Conservation (phyloP, 2,797 vertebrate species). For the Leucoraja ocellata region DNA sequence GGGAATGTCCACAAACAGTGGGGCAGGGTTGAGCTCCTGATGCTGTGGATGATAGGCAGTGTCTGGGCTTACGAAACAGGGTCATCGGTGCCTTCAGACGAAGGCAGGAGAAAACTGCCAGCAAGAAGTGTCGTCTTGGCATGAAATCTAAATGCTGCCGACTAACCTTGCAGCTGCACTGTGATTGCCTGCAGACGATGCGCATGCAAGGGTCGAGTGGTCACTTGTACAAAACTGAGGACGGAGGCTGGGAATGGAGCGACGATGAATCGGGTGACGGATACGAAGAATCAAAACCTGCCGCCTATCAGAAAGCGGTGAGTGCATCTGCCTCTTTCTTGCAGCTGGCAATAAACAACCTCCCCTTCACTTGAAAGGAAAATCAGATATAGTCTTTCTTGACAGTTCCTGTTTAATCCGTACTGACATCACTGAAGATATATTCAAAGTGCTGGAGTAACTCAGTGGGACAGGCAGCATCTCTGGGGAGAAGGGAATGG, state of each 20-base stretch:
- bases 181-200: conserved; percentile 16
- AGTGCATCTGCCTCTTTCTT: not conserved
- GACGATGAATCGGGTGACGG: conserved; percentile 38
- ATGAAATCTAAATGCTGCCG: not conserved
- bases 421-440: not conserved
- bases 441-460: no score
- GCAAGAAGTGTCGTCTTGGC: not conserved
- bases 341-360: not conserved
- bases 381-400: not conserved
- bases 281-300: conserved; percentile 18
- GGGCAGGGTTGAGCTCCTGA: not conserved
- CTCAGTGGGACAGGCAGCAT: no score
- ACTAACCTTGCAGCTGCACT: not conserved
- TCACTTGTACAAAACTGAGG: conserved; percentile 39
- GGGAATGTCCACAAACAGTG: not conserved
- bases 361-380: not conserved
- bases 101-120: not conserved
- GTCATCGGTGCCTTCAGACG: not conserved
- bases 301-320: conserved; percentile 36
- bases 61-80: not conserved
- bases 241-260: conserved; percentile 40
- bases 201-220: conserved; percentile 37
- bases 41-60: not conserved
- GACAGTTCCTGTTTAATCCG: not conserved
- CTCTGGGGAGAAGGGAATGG: no score